Evolutionary conservation across 1,140 invertebrate species (phyloP), one percentile per base, ranked within the genome.

Genomic region (Cydia pomonella): DNA sequence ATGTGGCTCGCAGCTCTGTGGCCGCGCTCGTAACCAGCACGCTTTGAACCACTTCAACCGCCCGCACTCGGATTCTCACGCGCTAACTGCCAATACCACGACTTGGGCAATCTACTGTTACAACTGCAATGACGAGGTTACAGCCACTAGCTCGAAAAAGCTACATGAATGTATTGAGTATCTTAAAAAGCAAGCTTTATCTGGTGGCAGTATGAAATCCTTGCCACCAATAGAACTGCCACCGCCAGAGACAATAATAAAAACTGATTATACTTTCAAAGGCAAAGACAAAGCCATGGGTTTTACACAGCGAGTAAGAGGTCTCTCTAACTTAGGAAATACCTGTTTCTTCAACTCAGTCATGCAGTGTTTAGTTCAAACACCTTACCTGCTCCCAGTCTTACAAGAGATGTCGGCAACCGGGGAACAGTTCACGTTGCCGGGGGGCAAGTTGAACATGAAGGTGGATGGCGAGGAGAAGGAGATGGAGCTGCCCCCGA

Each of bases 311-410:
- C 86, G 95, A 21, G 94, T 95, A 0, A 92, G 95, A 93, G 97
- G 97, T 13, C 91, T 98, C 71, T 91, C 92, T 47, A 99, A 99
- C 94, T 93, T 99, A 88, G 98, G 98, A 74, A 99, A 99, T 87
- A 99, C 98, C 1, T 99, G 98, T 90, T 99, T 98, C 93, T 98
- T 99, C 84, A 99, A 99, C 94, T 97, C 98, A 53, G 97, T 99
- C 3, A 95, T 99, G 93, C 98, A 99, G 89, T 97, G 96, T 89
- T 93, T 99, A 75, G 96, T 96, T 21, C 97, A 98, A 88, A 98
- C 97, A 16, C 96, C 97, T 23, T 97, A 96, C 88, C 93, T 99
- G 62, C 93, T 96, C 44, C 91, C 95, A 81, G 94, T 97, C 21
- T 93, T 98, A 66, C 94, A 96, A 81, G 94, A 97, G 89, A 94